These are phyloP conservation scores for Cryptotis parvus DNA, from an alignment of 2,113 vertebrate genomes.

Conservation along the genomic window DNA sequence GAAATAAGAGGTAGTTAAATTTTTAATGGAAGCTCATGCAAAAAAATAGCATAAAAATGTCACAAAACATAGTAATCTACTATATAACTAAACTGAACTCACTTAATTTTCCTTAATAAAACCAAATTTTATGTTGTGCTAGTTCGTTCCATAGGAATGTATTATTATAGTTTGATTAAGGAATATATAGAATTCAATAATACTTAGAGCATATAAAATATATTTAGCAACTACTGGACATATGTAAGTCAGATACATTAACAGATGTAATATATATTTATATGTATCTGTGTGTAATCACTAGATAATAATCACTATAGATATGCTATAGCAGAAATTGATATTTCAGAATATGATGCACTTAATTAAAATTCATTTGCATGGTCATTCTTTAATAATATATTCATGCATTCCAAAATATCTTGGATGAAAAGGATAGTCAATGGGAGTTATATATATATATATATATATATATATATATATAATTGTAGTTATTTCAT, in stretches of 20 bases:
- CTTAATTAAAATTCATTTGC: not conserved
- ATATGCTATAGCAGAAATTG: not conserved
- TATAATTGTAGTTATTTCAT: not conserved
- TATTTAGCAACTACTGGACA: not conserved
- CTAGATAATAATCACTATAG: not conserved
- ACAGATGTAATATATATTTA: not conserved
- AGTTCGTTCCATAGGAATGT: not conserved
- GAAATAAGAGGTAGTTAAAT: not conserved
- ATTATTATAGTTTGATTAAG: not conserved
- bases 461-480: too few relatives aligned
- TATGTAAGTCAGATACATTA: not conserved
- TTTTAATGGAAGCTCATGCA: not conserved
- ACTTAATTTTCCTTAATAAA: not conserved
- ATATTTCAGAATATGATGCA: not conserved
- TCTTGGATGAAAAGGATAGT: not conserved
- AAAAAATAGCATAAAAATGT: not conserved
- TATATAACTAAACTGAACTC: not conserved
- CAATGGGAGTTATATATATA: not conserved
- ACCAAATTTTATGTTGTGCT: not conserved
- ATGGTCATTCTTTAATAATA: not conserved
- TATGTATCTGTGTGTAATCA: not conserved
- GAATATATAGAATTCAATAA: not conserved
- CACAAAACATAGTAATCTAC: not conserved
- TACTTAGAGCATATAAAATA: not conserved
- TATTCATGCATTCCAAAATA: not conserved